phyloP scores from a whole-genome alignment of 2,113 vertebrate species.

The Planiliza haematocheilus region DNA sequence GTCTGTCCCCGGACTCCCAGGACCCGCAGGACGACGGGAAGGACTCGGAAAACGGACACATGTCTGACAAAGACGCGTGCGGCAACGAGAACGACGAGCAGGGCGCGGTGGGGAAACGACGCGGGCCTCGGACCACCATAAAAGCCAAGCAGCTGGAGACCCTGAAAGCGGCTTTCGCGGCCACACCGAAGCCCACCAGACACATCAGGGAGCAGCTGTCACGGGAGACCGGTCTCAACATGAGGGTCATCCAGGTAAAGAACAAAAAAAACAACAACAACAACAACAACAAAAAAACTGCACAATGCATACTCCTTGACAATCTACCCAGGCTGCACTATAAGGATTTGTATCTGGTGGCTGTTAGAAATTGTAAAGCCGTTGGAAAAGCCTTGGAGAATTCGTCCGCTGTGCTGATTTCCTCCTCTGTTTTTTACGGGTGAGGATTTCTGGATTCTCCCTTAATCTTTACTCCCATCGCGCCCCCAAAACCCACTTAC shows the following conservation, averaged over 20 bases:
- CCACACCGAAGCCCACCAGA: slow-evolving; percentile 96
- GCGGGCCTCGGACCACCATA: slow-evolving; percentile 97
- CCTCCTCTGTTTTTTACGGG: background rate
- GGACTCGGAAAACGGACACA: slow-evolving; percentile 93
- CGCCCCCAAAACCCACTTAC: slow-evolving; percentile 18
- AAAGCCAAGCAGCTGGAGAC: slow-evolving; percentile 99
- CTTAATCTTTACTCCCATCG: slow-evolving; percentile 42
- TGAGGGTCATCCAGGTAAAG: slow-evolving; percentile 95
- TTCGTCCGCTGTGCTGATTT: background rate
- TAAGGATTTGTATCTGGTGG: background rate
- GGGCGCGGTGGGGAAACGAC: slow-evolving; percentile 92
- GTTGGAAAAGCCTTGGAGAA: background rate
- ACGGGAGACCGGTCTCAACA: slow-evolving; percentile 96
- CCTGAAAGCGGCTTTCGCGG: slow-evolving; percentile 96
- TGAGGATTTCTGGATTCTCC: background rate
- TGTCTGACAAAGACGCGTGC: slow-evolving; percentile 93
- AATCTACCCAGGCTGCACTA: background rate
- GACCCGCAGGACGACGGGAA: slow-evolving; percentile 97
- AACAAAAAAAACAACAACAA: no score
- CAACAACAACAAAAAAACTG: no score
- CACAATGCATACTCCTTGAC: background rate
- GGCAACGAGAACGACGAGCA: slow-evolving; percentile 96
- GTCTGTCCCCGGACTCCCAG: slow-evolving; percentile 97
- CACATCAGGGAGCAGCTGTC: slow-evolving; percentile 98
- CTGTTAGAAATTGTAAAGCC: background rate